Conservation (phyloP, 92 coral and sea anemone genomes). For the Isaurus tuberculatus region DNA sequence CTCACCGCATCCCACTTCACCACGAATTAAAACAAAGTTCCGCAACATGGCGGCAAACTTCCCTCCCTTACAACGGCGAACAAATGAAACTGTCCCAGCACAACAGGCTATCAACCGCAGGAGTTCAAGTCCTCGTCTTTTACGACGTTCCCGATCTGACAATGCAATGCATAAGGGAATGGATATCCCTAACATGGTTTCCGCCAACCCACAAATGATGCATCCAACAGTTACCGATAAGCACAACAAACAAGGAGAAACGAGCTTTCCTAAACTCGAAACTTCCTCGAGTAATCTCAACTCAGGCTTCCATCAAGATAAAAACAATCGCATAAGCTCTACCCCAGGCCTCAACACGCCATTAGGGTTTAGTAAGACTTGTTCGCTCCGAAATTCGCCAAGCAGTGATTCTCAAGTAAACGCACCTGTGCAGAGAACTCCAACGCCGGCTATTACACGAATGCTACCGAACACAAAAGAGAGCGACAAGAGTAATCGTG, state of each 20-base stretch:
- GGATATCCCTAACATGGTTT: background rate
- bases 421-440: conserved; percentile 7
- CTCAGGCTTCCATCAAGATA: background rate
- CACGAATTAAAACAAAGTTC: background rate
- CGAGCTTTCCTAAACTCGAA: background rate
- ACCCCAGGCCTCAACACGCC: background rate
- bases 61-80: conserved; percentile 7
- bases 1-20: conserved; percentile 17
- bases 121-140: background rate
- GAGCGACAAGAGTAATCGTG: background rate
- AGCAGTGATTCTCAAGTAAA: background rate
- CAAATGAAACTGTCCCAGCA: background rate
- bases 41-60: background rate
- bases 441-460: conserved; percentile 22
- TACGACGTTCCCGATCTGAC: conserved; percentile 9
- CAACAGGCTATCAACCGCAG: conserved; percentile 1
- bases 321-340: background rate
- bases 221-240: background rate
- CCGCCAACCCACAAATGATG: background rate
- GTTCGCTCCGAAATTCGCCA: background rate
- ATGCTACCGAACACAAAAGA: background rate
- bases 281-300: background rate
- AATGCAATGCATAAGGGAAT: background rate
- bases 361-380: background rate
- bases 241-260: background rate